phyloP scores from a whole-genome alignment of 1,140 invertebrate species.

The Drosophila equinoxialis region DNA sequence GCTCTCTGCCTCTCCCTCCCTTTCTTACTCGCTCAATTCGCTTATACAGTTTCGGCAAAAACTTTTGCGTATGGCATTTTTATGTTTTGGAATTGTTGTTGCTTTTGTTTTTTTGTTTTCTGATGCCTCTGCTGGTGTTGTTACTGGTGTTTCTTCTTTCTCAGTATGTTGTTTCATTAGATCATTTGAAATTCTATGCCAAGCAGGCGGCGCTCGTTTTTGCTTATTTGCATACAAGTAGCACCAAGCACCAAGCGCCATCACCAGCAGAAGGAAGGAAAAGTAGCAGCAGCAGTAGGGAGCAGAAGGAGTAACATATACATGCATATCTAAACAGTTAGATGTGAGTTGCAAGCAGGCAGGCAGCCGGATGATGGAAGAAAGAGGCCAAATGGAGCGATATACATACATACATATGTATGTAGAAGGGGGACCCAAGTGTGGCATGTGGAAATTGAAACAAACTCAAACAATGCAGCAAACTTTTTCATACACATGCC shows the following conservation, averaged over 20 bases:
- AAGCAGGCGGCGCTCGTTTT: conserved; percentile 58
- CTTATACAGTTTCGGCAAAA: conserved; percentile 8
- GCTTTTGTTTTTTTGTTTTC: conserved; percentile 13
- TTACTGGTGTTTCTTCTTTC: conserved; percentile 30
- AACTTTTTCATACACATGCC: conserved; percentile 28
- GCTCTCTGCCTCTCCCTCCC: not conserved
- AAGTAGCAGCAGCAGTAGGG: not conserved
- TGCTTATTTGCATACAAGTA: conserved; percentile 63
- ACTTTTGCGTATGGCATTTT: conserved; percentile 37
- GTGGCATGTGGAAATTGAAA: conserved; percentile 58
- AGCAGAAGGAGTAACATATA: conserved; percentile 27
- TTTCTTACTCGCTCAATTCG: not conserved
- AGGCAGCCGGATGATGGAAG: not conserved
- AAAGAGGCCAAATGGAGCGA: not conserved
- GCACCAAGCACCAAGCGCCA: not conserved
- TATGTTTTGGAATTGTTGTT: conserved; percentile 19
- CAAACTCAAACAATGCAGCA: conserved; percentile 58
- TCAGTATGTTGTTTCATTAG: conserved; percentile 57
- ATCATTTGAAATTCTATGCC: conserved; percentile 76
- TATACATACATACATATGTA: too few species aligned
- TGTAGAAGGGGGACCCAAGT: conserved; percentile 25
- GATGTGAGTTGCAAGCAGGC: not conserved
- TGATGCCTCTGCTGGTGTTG: conserved; percentile 12
- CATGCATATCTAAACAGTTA: conserved; percentile 56
- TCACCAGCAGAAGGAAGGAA: not conserved